phyloP scores from a whole-genome alignment of 2,113 vertebrate genomes.

The Tichodroma muraria region DNA sequence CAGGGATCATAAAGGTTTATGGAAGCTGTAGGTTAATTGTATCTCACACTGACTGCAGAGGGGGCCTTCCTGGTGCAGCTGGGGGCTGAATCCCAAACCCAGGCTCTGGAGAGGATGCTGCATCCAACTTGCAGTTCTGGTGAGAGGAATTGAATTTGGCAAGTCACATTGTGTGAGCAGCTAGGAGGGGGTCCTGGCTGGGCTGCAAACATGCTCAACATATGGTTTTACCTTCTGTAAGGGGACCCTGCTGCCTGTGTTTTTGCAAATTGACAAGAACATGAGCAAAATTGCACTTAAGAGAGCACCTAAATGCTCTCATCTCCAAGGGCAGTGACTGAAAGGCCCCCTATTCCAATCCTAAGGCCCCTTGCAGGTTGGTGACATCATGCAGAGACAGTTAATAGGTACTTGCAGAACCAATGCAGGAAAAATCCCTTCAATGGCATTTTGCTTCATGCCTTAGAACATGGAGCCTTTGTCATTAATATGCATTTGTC shows the following conservation, averaged over 20 bases:
- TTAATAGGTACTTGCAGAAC: background rate
- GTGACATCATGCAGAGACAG: background rate
- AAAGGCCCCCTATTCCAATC: background rate
- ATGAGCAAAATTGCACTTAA: background rate
- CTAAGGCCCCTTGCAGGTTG: background rate
- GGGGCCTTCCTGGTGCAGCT: background rate
- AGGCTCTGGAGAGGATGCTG: background rate
- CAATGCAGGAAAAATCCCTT: background rate
- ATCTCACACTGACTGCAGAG: background rate
- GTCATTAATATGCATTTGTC: background rate
- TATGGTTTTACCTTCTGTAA: background rate
- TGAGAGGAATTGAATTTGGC: background rate
- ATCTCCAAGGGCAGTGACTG: background rate
- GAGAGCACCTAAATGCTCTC: background rate
- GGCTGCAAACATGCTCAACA: background rate
- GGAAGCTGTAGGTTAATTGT: background rate
- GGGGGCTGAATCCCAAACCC: rapidly evolving
- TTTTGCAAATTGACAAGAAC: background rate
- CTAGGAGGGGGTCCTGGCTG: background rate
- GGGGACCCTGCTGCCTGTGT: background rate
- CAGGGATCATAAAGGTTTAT: background rate
- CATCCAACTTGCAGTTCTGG: background rate
- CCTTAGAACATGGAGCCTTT: background rate
- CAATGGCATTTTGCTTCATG: background rate
- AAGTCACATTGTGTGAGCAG: background rate